Evolutionary conservation across 2,888 invertebrate species (phyloP).

Genomic region (Therioaphis trifolii): DNA sequence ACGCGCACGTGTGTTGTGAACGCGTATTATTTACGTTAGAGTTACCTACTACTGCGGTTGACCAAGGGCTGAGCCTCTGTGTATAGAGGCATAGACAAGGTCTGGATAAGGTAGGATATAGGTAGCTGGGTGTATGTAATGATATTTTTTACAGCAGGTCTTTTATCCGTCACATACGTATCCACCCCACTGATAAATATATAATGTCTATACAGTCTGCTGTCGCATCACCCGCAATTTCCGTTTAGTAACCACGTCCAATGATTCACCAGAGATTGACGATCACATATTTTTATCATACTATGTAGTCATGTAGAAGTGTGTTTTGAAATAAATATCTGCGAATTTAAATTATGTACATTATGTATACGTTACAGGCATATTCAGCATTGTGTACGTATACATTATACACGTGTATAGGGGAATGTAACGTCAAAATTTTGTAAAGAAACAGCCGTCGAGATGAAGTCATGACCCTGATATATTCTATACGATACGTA

Average conservation of each 20-base stretch:
- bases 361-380: not conserved
- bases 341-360: not conserved
- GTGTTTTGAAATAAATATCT: not conserved
- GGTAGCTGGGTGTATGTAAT: too few species aligned
- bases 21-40: too few species aligned
- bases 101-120: too few species aligned
- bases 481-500: not conserved
- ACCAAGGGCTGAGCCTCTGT: too few species aligned
- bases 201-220: not conserved
- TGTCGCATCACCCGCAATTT: not conserved
- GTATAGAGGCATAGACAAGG: too few species aligned
- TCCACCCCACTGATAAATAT: not conserved
- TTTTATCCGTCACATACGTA: too few species aligned
- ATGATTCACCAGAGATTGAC: not conserved
- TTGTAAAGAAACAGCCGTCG: not conserved
- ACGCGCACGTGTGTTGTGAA: not conserved
- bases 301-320: too few species aligned
- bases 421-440: conserved; percentile 6
- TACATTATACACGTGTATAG: not conserved
- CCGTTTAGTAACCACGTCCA: not conserved
- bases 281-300: too few species aligned
- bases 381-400: not conserved
- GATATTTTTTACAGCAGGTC: too few species aligned
- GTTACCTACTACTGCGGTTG: too few species aligned
- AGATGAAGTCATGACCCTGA: not conserved